Evolutionary conservation across 2,113 vertebrate species (phyloP), one percentile per base, ranked within the genome.

Genomic region (Trachemys scripta): DNA sequence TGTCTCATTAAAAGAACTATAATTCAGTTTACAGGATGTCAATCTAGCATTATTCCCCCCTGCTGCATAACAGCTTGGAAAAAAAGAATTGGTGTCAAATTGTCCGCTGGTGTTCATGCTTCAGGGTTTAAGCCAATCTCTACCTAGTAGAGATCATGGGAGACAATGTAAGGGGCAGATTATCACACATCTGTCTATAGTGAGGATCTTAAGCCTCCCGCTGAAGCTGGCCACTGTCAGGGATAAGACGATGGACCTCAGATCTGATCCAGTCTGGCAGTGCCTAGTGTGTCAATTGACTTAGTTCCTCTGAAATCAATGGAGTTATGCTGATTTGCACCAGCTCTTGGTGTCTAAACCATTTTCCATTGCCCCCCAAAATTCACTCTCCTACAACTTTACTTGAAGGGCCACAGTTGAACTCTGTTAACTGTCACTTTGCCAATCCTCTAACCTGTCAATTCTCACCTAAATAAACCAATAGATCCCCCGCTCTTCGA

Each of bases 11-110:
- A 80, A 53, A 54, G 54, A 22, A 20, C 24, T 8, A 29, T 1
- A 25, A 78, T 25, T 45, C 42, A 78, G 42, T 27, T 25, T 78
- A 29, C 2, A 2, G 29, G 19, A 79, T 80, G 16, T 49, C n/a
- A 1, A 35, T 1, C 1, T 2, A 20, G 0, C 5, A 1, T 2
- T 16, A 5, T 88, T 87, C 95, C 27, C 78, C 75, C 75, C 47
- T 31, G 13, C 13, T 57, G 2, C 35, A 75, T 29, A 1, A 0
- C 7, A 31, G 50, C 1, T 2, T n/a, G 5, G 0, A 6, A 56
- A 5, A 11, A 3, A 84, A 86, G 57, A 0, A 0, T 14, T 2
- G 45, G 22, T n/a, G 51, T 84, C 81, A 47, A 17, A 35, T 59
- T 50, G 11, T 65, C 29, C 13, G 3, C 45, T 50, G 10, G 59